Conservation (phyloP, 2,797 vertebrate species). For the Poeciliopsis gracilis region DNA sequence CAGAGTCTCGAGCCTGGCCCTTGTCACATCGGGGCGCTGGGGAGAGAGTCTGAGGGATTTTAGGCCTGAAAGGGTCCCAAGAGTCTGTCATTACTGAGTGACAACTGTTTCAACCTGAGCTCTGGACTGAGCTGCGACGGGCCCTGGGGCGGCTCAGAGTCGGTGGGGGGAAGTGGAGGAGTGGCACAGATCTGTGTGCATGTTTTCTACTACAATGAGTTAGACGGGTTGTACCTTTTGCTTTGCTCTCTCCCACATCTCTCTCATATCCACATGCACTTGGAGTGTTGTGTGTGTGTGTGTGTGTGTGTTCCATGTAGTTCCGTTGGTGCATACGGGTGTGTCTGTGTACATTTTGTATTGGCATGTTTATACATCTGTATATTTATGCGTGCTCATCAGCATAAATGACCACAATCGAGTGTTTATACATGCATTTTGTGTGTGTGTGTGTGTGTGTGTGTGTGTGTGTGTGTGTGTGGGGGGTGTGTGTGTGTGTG, state of each 20-base stretch:
- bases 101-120: slow-evolving; percentile 71
- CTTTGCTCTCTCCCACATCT: slow-evolving; percentile 31
- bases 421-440: slow-evolving; percentile 62
- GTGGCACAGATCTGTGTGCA: slow-evolving; percentile 80
- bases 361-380: slow-evolving; percentile 52
- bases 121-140: slow-evolving; percentile 59
- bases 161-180: slow-evolving; percentile 69
- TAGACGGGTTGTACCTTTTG: slow-evolving; percentile 81
- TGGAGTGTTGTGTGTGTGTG: background rate
- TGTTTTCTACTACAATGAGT: slow-evolving; percentile 79
- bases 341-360: slow-evolving; percentile 50
- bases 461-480: no score
- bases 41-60: slow-evolving; percentile 43
- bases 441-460: slow-evolving; percentile 28
- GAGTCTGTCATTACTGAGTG: slow-evolving; percentile 72
- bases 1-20: slow-evolving; percentile 68
- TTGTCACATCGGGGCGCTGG: slow-evolving; percentile 50
- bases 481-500: no score
- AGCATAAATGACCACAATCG: slow-evolving; percentile 57
- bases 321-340: slow-evolving; percentile 47
- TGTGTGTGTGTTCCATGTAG: slow-evolving; percentile 29
- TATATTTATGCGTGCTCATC: slow-evolving; percentile 65
- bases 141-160: slow-evolving; percentile 65
- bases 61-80: slow-evolving; percentile 60
- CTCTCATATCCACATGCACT: background rate